These are phyloP conservation scores for Anguilla pacifica DNA, from an alignment of 2,797 vertebrate species.

Conservation along the genomic window DNA sequence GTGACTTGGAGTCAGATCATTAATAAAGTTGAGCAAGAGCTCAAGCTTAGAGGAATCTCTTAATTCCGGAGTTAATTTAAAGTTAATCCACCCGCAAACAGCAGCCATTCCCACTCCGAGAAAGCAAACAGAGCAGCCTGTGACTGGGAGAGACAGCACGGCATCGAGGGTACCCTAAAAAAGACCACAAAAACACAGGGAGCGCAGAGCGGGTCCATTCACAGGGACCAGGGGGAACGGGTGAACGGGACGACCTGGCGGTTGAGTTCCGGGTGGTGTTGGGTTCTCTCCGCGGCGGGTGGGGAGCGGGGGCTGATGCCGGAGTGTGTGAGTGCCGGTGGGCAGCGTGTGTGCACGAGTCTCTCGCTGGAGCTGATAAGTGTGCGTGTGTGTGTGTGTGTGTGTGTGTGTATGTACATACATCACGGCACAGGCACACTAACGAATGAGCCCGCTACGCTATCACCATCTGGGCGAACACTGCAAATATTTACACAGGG, in stretches of 20 bases:
- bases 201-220: not conserved
- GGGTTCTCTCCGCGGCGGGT: not conserved
- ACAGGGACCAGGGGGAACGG: not conserved
- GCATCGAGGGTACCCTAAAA: not conserved
- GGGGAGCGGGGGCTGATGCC: not conserved
- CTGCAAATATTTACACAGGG: slow-evolving; percentile 27
- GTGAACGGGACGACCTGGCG: not conserved
- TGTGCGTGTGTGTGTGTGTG: not conserved
- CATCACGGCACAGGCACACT: not conserved
- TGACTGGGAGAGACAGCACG: not conserved
- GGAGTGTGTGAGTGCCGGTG: not conserved
- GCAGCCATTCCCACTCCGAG: not conserved
- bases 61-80: not conserved
- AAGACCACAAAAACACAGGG: not conserved
- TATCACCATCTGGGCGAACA: not conserved
- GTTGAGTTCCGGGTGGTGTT: not conserved
- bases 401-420: not conserved
- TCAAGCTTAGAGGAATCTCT: not conserved
- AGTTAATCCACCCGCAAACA: not conserved
- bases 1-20: not conserved
- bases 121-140: not conserved
- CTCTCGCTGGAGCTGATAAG: too few relatives aligned
- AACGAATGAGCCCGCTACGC: not conserved
- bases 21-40: not conserved
- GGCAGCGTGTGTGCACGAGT: too few relatives aligned